phyloP scores from a whole-genome alignment of 1,140 invertebrate species.

The Euura saliciscinereae region DNA sequence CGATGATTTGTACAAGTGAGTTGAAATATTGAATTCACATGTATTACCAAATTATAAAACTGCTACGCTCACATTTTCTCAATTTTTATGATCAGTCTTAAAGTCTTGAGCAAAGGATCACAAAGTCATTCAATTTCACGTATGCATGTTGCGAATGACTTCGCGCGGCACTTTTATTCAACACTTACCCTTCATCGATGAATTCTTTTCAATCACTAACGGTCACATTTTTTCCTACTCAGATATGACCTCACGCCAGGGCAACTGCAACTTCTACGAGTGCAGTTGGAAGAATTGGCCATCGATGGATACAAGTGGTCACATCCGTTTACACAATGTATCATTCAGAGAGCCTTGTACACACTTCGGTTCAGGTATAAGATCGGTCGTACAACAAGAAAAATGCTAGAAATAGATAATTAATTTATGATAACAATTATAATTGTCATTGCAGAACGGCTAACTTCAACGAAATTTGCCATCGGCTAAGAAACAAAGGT shows the following conservation, averaged over 20 bases:
- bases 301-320: constrained; percentile 78
- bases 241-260: constrained; percentile 70
- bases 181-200: no score
- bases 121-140: no score
- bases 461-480: background rate
- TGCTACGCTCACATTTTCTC: background rate
- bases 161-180: no score
- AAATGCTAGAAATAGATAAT: no score
- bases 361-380: constrained; percentile 65
- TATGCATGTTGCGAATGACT: no score
- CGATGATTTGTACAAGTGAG: constrained; percentile 68
- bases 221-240: constrained; percentile 23
- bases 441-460: background rate
- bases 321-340: constrained; percentile 82
- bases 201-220: background rate
- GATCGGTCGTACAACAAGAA: no score
- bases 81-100: constrained; percentile 10
- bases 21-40: constrained; percentile 7
- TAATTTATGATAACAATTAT: background rate
- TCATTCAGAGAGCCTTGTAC: constrained; percentile 77
- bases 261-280: constrained; percentile 70
- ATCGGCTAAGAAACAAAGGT: background rate
- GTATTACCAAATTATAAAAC: background rate
- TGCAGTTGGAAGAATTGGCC: constrained; percentile 71
- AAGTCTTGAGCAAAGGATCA: constrained; percentile 5